Percentiles rank a stretch among this genome's conserved stretches.
These are phyloP conservation scores for Babyrousa celebensis DNA, from an alignment of 2,797 vertebrate species.

Conservation along the genomic window DNA sequence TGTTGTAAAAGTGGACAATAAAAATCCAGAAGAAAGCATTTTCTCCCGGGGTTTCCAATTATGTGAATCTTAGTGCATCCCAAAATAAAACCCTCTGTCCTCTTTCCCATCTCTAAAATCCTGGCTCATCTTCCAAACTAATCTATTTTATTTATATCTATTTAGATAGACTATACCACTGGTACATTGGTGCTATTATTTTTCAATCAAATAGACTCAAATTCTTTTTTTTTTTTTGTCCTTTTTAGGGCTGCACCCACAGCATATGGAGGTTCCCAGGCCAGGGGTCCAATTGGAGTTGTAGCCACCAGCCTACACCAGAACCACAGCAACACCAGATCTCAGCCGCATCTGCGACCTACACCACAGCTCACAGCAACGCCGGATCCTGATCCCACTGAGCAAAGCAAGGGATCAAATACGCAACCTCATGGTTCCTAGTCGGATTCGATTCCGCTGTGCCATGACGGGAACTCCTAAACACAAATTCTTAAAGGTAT, in stretches of 20 bases:
- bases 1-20: not conserved
- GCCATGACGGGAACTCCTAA: not conserved
- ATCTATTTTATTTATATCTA: slow-evolving; percentile 2
- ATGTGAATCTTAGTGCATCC: not conserved
- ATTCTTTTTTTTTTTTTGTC: not conserved
- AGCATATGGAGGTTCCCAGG: too few relatives aligned
- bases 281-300: too few relatives aligned
- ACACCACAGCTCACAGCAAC: too few relatives aligned
- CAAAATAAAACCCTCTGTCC: not conserved
- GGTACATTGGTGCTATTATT: not conserved
- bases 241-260: too few relatives aligned
- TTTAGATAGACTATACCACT: too few relatives aligned
- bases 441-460: too few relatives aligned
- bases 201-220: slow-evolving; percentile 33
- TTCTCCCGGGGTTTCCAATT: not conserved
- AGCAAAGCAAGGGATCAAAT: too few relatives aligned
- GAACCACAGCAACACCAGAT: too few relatives aligned
- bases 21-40: not conserved
- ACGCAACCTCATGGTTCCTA: too few relatives aligned
- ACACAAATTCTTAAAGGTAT: not conserved
- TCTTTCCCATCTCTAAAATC: slow-evolving; percentile 16
- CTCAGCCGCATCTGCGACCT: too few relatives aligned
- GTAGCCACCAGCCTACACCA: too few relatives aligned
- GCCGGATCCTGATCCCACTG: too few relatives aligned
- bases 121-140: not conserved